Evolutionary conservation across 2,888 invertebrate genomes (phyloP).

Genomic region (Heliconius cydno): DNA sequence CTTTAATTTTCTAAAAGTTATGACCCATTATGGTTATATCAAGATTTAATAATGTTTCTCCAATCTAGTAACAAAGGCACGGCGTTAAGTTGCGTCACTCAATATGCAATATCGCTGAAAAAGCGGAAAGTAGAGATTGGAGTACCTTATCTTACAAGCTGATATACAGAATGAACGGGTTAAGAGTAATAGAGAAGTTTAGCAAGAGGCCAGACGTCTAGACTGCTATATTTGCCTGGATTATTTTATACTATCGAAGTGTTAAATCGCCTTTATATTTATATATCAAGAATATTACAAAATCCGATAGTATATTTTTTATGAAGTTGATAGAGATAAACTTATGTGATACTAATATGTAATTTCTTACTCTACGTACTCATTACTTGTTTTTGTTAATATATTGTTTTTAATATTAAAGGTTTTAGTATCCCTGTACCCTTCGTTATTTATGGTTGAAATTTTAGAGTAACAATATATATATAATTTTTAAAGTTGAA

Average conservation of each 20-base stretch:
- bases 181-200: background rate
- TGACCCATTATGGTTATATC: background rate
- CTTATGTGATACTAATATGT: too few relatives aligned
- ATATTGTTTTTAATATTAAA: too few relatives aligned
- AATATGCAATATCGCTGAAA: background rate
- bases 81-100: background rate
- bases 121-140: background rate
- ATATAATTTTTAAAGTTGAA: too few relatives aligned
- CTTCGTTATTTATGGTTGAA: too few relatives aligned
- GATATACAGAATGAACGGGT: background rate
- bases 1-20: background rate
- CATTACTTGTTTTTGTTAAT: too few relatives aligned
- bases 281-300: too few relatives aligned
- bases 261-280: background rate
- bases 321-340: too few relatives aligned
- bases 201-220: constrained; percentile 1
- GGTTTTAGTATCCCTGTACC: too few relatives aligned
- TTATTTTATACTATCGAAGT: background rate
- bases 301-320: too few relatives aligned
- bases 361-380: too few relatives aligned
- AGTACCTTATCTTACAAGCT: background rate
- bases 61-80: background rate
- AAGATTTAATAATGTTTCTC: background rate
- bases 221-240: background rate
- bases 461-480: too few relatives aligned